A percentile compares a stretch with the other conserved stretches of the same genome.
Evolutionary conservation across 1,140 invertebrate species (phyloP).

Genomic region (Forficula auricularia): DNA sequence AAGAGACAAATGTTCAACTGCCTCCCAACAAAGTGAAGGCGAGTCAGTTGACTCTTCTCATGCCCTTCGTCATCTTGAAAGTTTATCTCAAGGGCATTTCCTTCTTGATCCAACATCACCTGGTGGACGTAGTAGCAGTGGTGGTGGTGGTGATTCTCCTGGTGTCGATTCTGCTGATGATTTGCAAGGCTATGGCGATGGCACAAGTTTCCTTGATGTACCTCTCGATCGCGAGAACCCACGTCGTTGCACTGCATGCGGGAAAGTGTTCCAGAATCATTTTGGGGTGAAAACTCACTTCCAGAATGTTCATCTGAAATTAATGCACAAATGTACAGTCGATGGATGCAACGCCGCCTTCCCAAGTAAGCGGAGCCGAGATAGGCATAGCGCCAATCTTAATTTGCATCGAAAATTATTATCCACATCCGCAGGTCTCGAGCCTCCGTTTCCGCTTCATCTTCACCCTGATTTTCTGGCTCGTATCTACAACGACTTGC

Average conservation of each 20-base stretch:
- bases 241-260: slow-evolving; percentile 74
- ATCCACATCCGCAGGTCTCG: slow-evolving; percentile 42
- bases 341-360: slow-evolving; percentile 93
- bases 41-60: slow-evolving; percentile 45
- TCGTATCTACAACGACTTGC: slow-evolving; percentile 56
- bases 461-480: slow-evolving; percentile 60
- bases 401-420: slow-evolving; percentile 79
- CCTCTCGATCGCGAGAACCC: slow-evolving; percentile 74
- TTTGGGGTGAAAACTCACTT: slow-evolving; percentile 92
- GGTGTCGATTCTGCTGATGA: too few species aligned
- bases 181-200: too few species aligned
- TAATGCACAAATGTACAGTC: slow-evolving; percentile 90
- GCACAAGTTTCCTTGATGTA: slow-evolving; percentile 39
- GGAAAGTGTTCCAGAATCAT: slow-evolving; percentile 84
- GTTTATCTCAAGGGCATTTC: slow-evolving; percentile 59
- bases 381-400: slow-evolving; percentile 80
- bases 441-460: slow-evolving; percentile 29
- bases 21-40: slow-evolving; percentile 38
- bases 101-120: slow-evolving; percentile 30
- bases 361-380: slow-evolving; percentile 81
- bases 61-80: slow-evolving; percentile 59
- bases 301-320: slow-evolving; percentile 85
- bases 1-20: slow-evolving; percentile 29
- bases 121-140: slow-evolving; percentile 20
- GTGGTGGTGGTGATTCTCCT: too few species aligned